phyloP scores from a whole-genome alignment of 2,888 invertebrate species.

The Thalpophila matura region DNA sequence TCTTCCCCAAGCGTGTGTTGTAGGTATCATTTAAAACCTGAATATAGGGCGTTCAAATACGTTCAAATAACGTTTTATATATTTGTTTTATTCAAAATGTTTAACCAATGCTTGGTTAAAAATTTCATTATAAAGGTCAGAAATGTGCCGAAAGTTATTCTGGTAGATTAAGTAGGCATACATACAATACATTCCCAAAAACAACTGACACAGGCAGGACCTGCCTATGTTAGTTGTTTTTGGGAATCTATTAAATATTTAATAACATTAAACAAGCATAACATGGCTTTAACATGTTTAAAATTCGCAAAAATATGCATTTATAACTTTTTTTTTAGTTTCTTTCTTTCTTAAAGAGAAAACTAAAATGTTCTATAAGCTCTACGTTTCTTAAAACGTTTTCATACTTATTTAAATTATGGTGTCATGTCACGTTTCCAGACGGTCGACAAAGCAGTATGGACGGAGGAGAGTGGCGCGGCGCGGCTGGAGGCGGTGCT shows the following conservation, averaged over 20 bases:
- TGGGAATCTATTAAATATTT: no score
- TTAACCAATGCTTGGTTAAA: constrained; percentile 16
- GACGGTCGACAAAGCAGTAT: constrained; percentile 93
- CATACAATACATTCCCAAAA: no score
- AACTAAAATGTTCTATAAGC: no score
- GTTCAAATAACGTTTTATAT: constrained; percentile 24
- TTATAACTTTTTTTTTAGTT: no score
- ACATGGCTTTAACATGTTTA: no score
- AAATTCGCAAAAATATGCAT: no score
- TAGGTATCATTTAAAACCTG: constrained; percentile 47
- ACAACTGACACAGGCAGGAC: no score
- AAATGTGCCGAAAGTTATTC: background rate
- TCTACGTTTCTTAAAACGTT: no score
- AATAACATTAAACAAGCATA: no score
- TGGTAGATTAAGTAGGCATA: no score
- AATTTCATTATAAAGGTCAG: constrained; percentile 15
- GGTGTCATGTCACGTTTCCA: constrained; percentile 63
- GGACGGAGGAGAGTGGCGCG: constrained; percentile 92
- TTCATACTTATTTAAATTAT: background rate
- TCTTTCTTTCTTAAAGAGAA: no score
- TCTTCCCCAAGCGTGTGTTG: constrained; percentile 20
- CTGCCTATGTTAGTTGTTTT: no score
- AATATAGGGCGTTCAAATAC: constrained; percentile 33
- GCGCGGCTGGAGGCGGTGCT: constrained; percentile 93
- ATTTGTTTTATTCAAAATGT: constrained; percentile 38